Evolutionary conservation across 2,888 invertebrate genomes (phyloP).

Genomic region (Tenthredo amoena): DNA sequence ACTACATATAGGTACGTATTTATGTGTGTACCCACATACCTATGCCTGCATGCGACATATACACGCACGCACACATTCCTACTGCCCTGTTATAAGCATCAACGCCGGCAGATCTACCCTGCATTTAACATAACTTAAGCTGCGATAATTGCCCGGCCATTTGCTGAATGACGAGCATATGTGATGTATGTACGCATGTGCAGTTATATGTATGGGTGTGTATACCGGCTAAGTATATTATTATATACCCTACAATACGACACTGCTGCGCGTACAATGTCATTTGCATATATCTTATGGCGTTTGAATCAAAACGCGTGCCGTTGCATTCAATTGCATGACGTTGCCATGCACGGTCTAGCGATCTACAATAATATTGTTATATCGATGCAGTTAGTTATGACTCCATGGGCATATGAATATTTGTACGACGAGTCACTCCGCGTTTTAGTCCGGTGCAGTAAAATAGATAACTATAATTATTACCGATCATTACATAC

Average conservation of each 20-base stretch:
- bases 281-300: slow-evolving; percentile 8
- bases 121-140: slow-evolving; percentile 70
- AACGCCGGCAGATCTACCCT: slow-evolving; percentile 65
- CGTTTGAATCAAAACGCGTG: slow-evolving; percentile 4
- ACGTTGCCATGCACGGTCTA: background rate
- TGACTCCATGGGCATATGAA: background rate
- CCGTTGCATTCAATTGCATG: background rate
- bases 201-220: background rate
- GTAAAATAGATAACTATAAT: background rate
- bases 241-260: slow-evolving; percentile 11
- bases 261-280: background rate
- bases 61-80: slow-evolving; percentile 49
- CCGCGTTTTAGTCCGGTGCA: background rate
- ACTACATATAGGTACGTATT: background rate
- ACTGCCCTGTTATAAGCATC: slow-evolving; percentile 69
- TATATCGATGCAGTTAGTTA: slow-evolving; percentile 9
- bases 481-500: background rate
- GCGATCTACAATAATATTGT: background rate
- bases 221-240: slow-evolving; percentile 29
- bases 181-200: background rate
- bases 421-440: slow-evolving; percentile 5
- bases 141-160: slow-evolving; percentile 66
- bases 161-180: slow-evolving; percentile 50
- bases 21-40: background rate
- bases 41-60: background rate